These are phyloP conservation scores for Choreutis nemorana DNA, from an alignment of 2,888 invertebrate genomes.

Conservation along the genomic window DNA sequence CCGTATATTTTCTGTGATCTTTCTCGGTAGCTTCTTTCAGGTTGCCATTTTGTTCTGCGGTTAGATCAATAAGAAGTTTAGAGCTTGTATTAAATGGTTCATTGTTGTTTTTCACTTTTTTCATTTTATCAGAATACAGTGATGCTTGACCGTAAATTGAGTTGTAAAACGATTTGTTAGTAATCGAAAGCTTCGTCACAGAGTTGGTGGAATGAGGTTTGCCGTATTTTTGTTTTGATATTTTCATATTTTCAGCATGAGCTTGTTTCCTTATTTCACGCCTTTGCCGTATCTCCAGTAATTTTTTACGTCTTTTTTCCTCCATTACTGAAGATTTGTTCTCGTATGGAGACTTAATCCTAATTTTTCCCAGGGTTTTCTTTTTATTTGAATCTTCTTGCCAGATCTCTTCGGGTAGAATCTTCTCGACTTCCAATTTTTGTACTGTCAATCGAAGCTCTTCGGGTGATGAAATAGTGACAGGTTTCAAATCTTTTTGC, in stretches of 20 bases:
- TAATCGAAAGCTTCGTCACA: conserved; percentile 51
- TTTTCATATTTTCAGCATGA: conserved; percentile 34
- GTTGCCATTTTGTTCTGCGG: too few species aligned
- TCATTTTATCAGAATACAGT: conserved; percentile 14
- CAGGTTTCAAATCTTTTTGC: too few species aligned
- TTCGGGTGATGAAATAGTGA: conserved; percentile 19
- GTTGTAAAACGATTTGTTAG: conserved; percentile 54
- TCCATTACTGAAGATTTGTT: conserved; percentile 39
- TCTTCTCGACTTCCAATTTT: conserved; percentile 25
- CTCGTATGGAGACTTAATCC: conserved; percentile 54
- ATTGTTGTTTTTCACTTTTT: conserved; percentile 15
- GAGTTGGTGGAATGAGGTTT: conserved; percentile 44
- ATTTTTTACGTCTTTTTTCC: conserved; percentile 42
- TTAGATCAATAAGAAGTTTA: conserved; percentile 15
- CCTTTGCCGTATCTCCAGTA: conserved; percentile 44
- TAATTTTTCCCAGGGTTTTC: conserved; percentile 29
- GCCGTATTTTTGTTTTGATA: conserved; percentile 31
- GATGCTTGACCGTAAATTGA: conserved; percentile 56
- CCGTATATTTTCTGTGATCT: conserved; percentile 26
- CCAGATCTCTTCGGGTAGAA: conserved; percentile 34
- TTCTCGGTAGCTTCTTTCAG: conserved; percentile 14
- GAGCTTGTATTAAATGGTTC: conserved; percentile 13
- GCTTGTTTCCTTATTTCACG: conserved; percentile 43
- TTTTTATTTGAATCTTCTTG: conserved; percentile 26
- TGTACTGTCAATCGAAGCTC: conserved; percentile 30